Base-by-base conservation (phyloP, 2,888 invertebrate genomes). In the Bhutanitis thaidina region DNA sequence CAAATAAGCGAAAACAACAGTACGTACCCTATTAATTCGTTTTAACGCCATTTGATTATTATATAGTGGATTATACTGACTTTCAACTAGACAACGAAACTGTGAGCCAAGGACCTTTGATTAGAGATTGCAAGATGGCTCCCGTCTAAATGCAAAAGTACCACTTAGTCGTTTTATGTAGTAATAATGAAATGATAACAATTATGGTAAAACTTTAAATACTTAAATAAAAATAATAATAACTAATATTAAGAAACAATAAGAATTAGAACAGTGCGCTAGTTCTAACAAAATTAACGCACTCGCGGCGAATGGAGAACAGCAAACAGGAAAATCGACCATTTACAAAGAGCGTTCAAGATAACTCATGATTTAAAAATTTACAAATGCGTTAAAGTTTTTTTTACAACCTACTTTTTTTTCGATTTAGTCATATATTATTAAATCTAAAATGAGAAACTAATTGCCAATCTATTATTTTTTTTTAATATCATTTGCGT, bases 21-120 rank as follows among this genome's bases (percentile, higher is more conserved):
- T 90, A 93, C 93, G 86, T 93, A 95, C 95, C 96, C 96, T 96
- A 94, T 96, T 96, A 93, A 96, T 96, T 95, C 96, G 94, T 94
- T 96, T 96, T 95, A 96, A 95, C 93, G 96, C 96, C 96, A 96
- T 96, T 94, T 93, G 92, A 91, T 90, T 91, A 90, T 91, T 90
- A 90, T 90, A 91, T 90, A 90, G 91, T 92, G 91, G 91, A 92
- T 91, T 92, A 91, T 91, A 92, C 93, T 93, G 93, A 92, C 91
- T 92, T 92, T 92, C 91, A 92, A 93, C 93, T 93, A 93, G 93
- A 93, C 93, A 93, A 93, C 93, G 93, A 93, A 93, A 93, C 92
- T 92, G 93, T 93, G 93, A 93, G 92, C 93, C 93, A 93, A 93
- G 92, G 93, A 93, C 93, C 93, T 94, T 93, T 93, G 93, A 93